These are phyloP conservation scores for Cercopithecus hamlyni DNA, from an alignment of 2,797 vertebrate genomes.

Conservation along the genomic window DNA sequence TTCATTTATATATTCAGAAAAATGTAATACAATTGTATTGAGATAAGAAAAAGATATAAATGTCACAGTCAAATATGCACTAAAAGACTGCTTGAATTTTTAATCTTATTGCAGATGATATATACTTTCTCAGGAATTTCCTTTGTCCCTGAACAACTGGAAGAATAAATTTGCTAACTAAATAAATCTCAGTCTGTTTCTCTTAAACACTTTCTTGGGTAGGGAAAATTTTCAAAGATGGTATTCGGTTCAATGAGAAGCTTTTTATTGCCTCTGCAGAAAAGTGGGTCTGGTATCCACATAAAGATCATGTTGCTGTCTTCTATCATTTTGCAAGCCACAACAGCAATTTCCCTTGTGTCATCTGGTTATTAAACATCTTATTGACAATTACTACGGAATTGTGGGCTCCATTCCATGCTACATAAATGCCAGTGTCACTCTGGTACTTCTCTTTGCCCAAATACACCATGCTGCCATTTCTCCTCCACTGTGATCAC, in stretches of 20 bases:
- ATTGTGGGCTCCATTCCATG: not conserved
- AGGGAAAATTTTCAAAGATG: not conserved
- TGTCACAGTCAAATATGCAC: not conserved
- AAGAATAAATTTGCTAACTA: not conserved
- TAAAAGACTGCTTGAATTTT: not conserved
- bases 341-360: not conserved
- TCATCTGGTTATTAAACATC: not conserved
- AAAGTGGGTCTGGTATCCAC: not conserved
- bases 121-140: not conserved
- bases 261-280: not conserved
- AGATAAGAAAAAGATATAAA: not conserved
- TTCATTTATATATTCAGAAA: slow-evolving; percentile 22
- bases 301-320: not conserved
- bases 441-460: not conserved
- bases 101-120: not conserved
- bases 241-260: not conserved
- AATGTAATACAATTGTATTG: not conserved
- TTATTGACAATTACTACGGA: not conserved
- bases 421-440: not conserved
- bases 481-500: not conserved
- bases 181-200: not conserved
- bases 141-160: not conserved
- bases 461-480: not conserved
- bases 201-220: not conserved
- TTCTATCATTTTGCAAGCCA: not conserved